These are phyloP conservation scores for Solenopsis fugax DNA, from an alignment of 1,140 invertebrate genomes.

Conservation along the genomic window DNA sequence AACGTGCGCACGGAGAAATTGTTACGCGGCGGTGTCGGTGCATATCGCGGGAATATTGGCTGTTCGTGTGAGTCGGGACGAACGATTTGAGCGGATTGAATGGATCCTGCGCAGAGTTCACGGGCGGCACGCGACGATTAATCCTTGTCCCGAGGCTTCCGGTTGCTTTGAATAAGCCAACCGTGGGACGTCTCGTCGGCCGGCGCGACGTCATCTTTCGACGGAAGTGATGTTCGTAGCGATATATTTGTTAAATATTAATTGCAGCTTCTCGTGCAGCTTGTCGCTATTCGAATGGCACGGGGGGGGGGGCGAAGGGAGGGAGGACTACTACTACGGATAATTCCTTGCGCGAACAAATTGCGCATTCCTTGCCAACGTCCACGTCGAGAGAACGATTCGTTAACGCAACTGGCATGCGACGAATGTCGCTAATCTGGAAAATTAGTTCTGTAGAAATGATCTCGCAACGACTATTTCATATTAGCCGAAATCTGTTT, in stretches of 20 bases:
- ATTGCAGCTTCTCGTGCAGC: slow-evolving; percentile 54
- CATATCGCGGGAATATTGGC: slow-evolving; percentile 19
- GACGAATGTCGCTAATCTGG: slow-evolving; percentile 37
- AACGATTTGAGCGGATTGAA: slow-evolving; percentile 37
- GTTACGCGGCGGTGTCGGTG: slow-evolving; percentile 30
- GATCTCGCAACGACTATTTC: not conserved
- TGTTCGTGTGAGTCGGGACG: slow-evolving; percentile 2
- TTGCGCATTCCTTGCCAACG: slow-evolving; percentile 33
- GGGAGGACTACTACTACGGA: not conserved
- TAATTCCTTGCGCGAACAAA: slow-evolving; percentile 47
- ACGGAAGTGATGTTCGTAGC: slow-evolving; percentile 43
- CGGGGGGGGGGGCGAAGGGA: not conserved
- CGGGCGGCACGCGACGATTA: slow-evolving; percentile 43
- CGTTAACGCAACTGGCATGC: slow-evolving; percentile 15
- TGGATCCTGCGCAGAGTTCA: slow-evolving; percentile 14
- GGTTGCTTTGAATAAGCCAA: slow-evolving; percentile 43
- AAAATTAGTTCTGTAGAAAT: slow-evolving; percentile 1
- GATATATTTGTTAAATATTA: slow-evolving; percentile 59
- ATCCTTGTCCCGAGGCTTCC: slow-evolving; percentile 49
- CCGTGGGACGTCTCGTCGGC: slow-evolving; percentile 36
- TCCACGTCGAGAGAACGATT: slow-evolving; percentile 1
- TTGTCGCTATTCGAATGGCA: slow-evolving; percentile 15
- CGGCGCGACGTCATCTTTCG: slow-evolving; percentile 42
- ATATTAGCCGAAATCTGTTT: not conserved
- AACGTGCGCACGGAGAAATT: slow-evolving; percentile 9